A percentile compares a stretch with the other conserved stretches of the same genome.
These are phyloP conservation scores for Crotalus helleri DNA, from an alignment of 2,113 vertebrate species.

Conservation along the genomic window DNA sequence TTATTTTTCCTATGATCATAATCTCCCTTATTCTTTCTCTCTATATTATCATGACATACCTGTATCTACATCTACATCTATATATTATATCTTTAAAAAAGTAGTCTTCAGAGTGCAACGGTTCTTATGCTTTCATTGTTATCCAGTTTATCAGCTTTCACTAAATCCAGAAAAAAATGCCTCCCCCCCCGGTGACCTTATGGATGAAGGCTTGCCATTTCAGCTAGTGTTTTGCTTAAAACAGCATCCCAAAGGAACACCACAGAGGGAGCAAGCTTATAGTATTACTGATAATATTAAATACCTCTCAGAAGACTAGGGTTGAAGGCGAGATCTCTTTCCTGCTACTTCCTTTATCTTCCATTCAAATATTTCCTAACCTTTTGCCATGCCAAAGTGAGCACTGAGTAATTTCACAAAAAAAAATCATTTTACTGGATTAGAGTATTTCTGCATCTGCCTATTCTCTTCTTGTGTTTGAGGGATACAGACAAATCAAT, in stretches of 20 bases:
- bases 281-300: conserved; percentile 47
- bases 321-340: conserved; percentile 42
- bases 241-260: conserved; percentile 42
- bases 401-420: conserved; percentile 28
- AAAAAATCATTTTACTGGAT: background rate
- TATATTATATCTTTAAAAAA: conserved; percentile 42
- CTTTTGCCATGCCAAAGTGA: conserved; percentile 13
- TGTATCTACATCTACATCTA: conserved; percentile 50
- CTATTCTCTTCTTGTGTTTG: background rate
- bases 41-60: background rate
- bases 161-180: conserved; percentile 27
- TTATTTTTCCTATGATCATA: conserved; percentile 31
- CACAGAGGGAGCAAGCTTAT: conserved; percentile 37
- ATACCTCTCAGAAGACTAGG: conserved; percentile 37
- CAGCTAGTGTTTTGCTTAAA: conserved; percentile 36
- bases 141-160: conserved; percentile 32
- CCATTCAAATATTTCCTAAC: conserved; percentile 37
- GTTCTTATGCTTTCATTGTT: background rate
- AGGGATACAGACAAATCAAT: background rate
- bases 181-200: conserved; percentile 42
- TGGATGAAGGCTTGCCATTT: conserved; percentile 53
- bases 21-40: background rate
- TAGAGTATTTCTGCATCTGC: background rate
- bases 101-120: conserved; percentile 29
- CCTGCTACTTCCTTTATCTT: conserved; percentile 9